Evolutionary conservation across 1,140 invertebrate species (phyloP).

Genomic region (Whitmania pigra): DNA sequence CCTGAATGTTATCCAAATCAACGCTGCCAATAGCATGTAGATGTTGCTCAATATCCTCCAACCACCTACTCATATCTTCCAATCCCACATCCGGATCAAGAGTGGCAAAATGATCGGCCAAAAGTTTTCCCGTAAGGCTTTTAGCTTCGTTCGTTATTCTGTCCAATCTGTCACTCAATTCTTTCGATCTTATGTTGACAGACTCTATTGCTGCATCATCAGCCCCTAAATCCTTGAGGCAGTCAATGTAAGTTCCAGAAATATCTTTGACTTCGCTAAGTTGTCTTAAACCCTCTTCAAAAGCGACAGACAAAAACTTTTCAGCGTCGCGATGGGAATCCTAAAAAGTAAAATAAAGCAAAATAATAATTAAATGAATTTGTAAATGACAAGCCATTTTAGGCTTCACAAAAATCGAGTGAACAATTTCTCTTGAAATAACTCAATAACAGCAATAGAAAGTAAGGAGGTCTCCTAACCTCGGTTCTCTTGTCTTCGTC

Average conservation of each 20-base stretch:
- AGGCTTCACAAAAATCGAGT: no score
- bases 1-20: conserved; percentile 6
- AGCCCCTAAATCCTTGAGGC: conserved; percentile 1
- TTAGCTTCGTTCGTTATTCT: not conserved
- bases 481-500: not conserved
- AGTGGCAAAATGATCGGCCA: not conserved
- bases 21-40: not conserved
- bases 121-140: not conserved
- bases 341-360: no score
- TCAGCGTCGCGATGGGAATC: not conserved
- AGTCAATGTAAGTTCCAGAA: not conserved
- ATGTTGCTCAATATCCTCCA: not conserved
- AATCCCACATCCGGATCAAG: not conserved
- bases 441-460: no score
- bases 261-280: not conserved
- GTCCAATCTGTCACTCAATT: not conserved
- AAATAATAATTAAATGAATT: no score
- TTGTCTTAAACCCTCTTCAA: not conserved
- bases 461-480: not conserved
- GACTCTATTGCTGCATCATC: not conserved
- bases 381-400: no score
- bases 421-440: no score
- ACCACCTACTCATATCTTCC: not conserved
- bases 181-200: not conserved
- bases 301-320: not conserved